Evolutionary conservation across 2,113 vertebrate species (phyloP).

Genomic region (Ornithorhynchus anatinus): DNA sequence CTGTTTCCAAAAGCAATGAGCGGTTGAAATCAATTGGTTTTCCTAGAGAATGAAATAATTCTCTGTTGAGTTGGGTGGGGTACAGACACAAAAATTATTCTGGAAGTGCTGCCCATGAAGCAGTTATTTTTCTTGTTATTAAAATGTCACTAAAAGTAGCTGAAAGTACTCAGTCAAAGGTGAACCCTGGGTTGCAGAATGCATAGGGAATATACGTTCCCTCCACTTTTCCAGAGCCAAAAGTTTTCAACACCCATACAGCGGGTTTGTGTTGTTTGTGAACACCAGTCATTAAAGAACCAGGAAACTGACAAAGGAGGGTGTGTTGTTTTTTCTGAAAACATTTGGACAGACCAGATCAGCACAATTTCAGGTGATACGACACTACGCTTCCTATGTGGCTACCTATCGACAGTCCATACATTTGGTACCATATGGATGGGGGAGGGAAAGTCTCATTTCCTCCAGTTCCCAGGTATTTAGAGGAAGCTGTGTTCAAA

Average conservation of each 20-base stretch:
- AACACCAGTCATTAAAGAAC: not conserved
- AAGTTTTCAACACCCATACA: conserved; percentile 17
- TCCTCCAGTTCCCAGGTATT: not conserved
- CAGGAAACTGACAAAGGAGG: conserved; percentile 22
- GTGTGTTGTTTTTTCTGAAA: conserved; percentile 26
- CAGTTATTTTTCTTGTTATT: too few relatives aligned
- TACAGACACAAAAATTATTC: conserved; percentile 20
- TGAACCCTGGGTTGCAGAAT: not conserved
- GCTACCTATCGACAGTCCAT: not conserved
- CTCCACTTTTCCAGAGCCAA: conserved; percentile 25
- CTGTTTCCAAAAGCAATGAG: not conserved
- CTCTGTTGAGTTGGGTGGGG: conserved; percentile 37
- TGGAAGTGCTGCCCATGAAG: conserved; percentile 34
- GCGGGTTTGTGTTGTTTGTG: not conserved
- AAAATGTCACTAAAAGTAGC: conserved; percentile 23
- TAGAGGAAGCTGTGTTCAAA: too few relatives aligned
- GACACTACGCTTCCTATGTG: conserved; percentile 13
- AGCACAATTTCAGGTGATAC: conserved; percentile 17
- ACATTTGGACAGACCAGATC: conserved; percentile 9
- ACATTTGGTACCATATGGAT: rapidly evolving
- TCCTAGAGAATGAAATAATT: conserved; percentile 21
- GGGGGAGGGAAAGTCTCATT: not conserved
- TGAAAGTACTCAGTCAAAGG: conserved; percentile 34
- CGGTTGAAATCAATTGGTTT: conserved; percentile 4
- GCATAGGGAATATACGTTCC: not conserved